Evolutionary conservation across 2,797 vertebrate genomes (phyloP).

Genomic region (Neosilurus mollespiculum): DNA sequence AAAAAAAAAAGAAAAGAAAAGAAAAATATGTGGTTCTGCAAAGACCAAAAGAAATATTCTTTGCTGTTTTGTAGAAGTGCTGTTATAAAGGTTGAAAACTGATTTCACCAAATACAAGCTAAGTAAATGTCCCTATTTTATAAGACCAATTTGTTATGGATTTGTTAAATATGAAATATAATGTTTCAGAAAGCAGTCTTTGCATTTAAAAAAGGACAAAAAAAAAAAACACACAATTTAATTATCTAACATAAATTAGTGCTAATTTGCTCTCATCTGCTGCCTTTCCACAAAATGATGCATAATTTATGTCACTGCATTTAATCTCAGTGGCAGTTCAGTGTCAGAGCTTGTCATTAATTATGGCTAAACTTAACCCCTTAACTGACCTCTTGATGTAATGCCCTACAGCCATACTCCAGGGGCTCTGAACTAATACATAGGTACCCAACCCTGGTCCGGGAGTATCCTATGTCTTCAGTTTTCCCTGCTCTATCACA

Average conservation of each 20-base stretch:
- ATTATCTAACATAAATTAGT: too few relatives aligned
- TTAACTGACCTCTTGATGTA: not conserved
- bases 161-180: not conserved
- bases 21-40: not conserved
- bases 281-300: not conserved
- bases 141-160: not conserved
- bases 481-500: not conserved
- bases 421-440: not conserved
- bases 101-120: not conserved
- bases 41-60: not conserved
- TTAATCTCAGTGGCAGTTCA: not conserved
- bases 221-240: not conserved
- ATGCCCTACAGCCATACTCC: not conserved
- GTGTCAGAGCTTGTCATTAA: not conserved
- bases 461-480: not conserved
- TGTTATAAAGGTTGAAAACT: not conserved
- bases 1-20: not conserved
- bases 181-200: not conserved
- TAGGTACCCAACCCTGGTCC: not conserved
- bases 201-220: not conserved
- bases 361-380: not conserved
- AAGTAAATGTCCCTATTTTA: not conserved
- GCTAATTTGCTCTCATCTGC: not conserved
- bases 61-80: not conserved
- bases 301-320: slow-evolving; percentile 1